These are phyloP conservation scores for Nephrotoma appendiculata DNA, from an alignment of 2,888 invertebrate species.

Conservation along the genomic window DNA sequence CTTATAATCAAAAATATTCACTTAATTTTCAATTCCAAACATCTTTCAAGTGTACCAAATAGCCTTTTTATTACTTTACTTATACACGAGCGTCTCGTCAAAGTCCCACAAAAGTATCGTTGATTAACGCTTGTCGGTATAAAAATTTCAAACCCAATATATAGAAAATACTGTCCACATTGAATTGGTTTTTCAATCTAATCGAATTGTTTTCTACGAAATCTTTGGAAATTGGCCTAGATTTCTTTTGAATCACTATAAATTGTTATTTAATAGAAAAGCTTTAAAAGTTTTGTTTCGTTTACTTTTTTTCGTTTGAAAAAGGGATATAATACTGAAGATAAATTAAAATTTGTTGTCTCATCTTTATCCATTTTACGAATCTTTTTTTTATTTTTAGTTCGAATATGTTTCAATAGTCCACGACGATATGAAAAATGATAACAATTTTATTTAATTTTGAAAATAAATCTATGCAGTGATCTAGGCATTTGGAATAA, in stretches of 20 bases:
- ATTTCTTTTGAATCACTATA: not conserved
- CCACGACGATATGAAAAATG: not conserved
- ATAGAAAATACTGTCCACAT: too few species aligned
- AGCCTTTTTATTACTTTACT: too few species aligned
- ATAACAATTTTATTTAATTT: not conserved
- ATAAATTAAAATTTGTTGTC: not conserved
- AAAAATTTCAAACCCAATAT: not conserved
- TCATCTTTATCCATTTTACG: not conserved
- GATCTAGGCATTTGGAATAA: not conserved
- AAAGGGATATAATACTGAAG: not conserved
- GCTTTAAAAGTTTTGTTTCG: not conserved
- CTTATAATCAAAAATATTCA: too few species aligned
- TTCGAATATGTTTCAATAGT: not conserved
- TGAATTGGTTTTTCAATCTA: not conserved
- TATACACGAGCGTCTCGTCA: not conserved
- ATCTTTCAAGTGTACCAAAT: too few species aligned
- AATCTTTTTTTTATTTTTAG: not conserved
- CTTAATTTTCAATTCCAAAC: too few species aligned
- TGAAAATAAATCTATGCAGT: not conserved
- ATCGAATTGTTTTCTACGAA: not conserved
- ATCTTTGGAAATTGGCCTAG: not conserved
- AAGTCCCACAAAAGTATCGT: not conserved
- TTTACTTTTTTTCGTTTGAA: not conserved
- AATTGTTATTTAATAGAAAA: not conserved
- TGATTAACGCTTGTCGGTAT: not conserved